Evolutionary conservation across 2,797 vertebrate genomes (phyloP).

Genomic region (Cuculus canorus): DNA sequence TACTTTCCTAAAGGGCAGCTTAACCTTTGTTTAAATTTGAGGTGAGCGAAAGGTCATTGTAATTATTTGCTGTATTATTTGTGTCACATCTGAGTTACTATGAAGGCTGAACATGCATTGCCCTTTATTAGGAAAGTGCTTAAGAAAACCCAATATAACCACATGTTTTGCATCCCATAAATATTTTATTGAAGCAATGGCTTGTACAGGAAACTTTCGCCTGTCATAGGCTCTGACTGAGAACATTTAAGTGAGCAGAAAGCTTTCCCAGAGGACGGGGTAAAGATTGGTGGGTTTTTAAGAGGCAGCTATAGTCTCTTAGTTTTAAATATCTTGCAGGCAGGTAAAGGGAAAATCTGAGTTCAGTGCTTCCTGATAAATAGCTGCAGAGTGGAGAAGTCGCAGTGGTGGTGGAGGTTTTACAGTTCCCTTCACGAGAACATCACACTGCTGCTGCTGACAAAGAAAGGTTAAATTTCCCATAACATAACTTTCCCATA

Average conservation of each 20-base stretch:
- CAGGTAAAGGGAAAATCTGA: neutral
- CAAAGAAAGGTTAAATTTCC: neutral
- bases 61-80: constrained; percentile 83
- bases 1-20: constrained; percentile 82
- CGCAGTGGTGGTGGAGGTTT: neutral
- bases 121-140: constrained; percentile 77
- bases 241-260: constrained; percentile 59
- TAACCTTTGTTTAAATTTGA: constrained; percentile 84
- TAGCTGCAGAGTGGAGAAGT: neutral
- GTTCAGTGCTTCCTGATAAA: constrained; percentile 24
- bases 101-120: constrained; percentile 72
- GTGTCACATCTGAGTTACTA: constrained; percentile 79
- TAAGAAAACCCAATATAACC: constrained; percentile 63
- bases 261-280: constrained; percentile 37
- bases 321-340: constrained; percentile 47
- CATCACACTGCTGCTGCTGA: neutral
- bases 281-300: constrained; percentile 23
- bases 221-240: constrained; percentile 53
- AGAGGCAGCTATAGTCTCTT: constrained; percentile 25
- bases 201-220: constrained; percentile 64
- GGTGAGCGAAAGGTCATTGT: constrained; percentile 79
- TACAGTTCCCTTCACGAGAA: neutral
- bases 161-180: constrained; percentile 69
- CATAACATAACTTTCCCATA: neutral
- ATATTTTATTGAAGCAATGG: constrained; percentile 69